Evolutionary conservation across 2,797 vertebrate species (phyloP), one percentile per base, ranked within the genome.

Genomic region (Microctenopoma steveboyesi): DNA sequence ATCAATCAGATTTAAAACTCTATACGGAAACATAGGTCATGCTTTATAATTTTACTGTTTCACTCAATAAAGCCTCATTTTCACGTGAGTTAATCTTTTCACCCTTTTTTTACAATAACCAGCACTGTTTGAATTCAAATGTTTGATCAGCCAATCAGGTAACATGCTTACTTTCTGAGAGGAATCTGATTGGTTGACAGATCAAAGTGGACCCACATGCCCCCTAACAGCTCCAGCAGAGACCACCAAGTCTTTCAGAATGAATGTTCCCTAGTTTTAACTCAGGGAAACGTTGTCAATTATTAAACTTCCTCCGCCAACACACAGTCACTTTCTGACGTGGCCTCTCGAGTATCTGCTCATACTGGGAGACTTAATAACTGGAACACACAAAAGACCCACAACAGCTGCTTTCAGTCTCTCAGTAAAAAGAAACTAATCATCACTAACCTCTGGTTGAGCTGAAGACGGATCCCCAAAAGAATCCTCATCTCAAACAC

Each of bases 211-310:
- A 58, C 3, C 12, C 15, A 5, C 45, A 54, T 49, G 18, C 22
- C 39, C 12, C 35, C 2, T 2, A 15, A 30, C 13, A 18, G 16
- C 40, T 35, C 40, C 9, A 4, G 15, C 18, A 39, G 47, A 49
- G 61, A 71, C 70, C 80, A 64, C 52, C 40, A 3, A 5, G 69
- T 74, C 64, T 84, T 69, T 81, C 78, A 71, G 70, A 75, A 71
- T 72, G 56, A 74, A 73, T 52, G 75, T 66, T 22, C 51, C 61
- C 18, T 3, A 10, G 67, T 35, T 79, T 3, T 48, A 50, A 40
- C 61, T 46, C 16, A 65, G 58, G 45, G 40, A 33, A 71, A 56
- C 4, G 1, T 47, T 6, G 58, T 56, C n/a, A 77, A 76, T 84
- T 66, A 80, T 74, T 74, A 56, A 84, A 66, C 65, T 51, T 64